Conservation (phyloP, 2,888 invertebrate species). For the Mimumesa dahlbomi region DNA sequence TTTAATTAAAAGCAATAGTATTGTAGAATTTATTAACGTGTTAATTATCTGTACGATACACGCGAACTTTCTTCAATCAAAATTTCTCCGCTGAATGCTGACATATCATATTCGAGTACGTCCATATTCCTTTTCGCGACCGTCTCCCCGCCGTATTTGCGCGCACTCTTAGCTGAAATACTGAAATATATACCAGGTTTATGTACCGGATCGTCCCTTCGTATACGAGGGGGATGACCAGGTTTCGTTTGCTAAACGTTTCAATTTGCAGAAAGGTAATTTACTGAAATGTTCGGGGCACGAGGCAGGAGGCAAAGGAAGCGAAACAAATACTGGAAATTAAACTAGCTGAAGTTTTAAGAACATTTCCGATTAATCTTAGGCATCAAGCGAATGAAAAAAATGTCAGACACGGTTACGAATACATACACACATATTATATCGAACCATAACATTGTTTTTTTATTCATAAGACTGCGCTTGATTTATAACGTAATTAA, state of each 20-base stretch:
- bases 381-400: constrained; percentile 18
- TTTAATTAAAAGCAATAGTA: too few relatives aligned
- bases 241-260: constrained; percentile 61
- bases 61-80: too few relatives aligned
- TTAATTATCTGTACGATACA: too few relatives aligned
- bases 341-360: constrained; percentile 37
- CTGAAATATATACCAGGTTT: constrained; percentile 39
- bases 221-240: constrained; percentile 52
- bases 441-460: constrained; percentile 9
- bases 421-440: too few relatives aligned
- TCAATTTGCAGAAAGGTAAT: constrained; percentile 61
- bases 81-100: too few relatives aligned
- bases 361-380: constrained; percentile 41
- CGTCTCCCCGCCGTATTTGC: constrained; percentile 40
- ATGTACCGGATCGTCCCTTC: constrained; percentile 41
- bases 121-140: constrained; percentile 38
- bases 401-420: not conserved
- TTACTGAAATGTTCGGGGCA: constrained; percentile 56
- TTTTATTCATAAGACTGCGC: too few relatives aligned
- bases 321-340: constrained; percentile 44
- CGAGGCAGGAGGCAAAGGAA: constrained; percentile 28
- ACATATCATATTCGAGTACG: too few relatives aligned
- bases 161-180: constrained; percentile 49
- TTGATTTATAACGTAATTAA: too few relatives aligned
- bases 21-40: too few relatives aligned